Base-by-base conservation (phyloP, 2,113 vertebrate species). In the Herpailurus yagouaroundi region DNA sequence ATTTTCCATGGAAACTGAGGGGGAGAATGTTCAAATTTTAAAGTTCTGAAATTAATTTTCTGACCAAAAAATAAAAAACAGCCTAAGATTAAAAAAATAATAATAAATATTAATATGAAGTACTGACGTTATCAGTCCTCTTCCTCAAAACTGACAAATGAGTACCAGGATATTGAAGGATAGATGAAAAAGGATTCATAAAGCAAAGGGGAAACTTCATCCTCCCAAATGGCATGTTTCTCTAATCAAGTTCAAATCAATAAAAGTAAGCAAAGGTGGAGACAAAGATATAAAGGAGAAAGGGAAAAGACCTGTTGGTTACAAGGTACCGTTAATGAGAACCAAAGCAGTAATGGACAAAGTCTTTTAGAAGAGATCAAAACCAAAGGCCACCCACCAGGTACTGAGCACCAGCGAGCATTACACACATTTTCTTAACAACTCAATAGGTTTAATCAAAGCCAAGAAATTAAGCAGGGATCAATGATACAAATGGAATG, bases 161-260 rank as follows among this genome's bases (percentile, higher is more conserved):
- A 33, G 13, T 79, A 83, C n/a, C 7, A 86, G 52, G 19, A 63
- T 76, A 86, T 79, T 68, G 85, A 80, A 90, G 18, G 7, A 12
- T 5, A 89, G 27, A 86, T 84, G n/a, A 84, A 93, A 73, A 60
- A 5, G 0, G 4, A 1, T 80, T 94, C n/a, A 38, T 14, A 69
- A 69, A 60, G 16, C 57, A 88, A 95, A 87, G 63, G 14, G 45
- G 3, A 16, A 93, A 50, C 7, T 89, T 90, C 48, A 76, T 64
- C n/a, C 19, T 93, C 31, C n/a, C 50, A 81, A 77, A 31, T 25
- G 12, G 1, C 48, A 16, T n/a, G 36, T 71, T 23, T n/a, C 52
- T 55, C 41, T 84, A 95, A 83, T 33, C 85, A 95, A 96, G 11
- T 89, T 82, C 7, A 91, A 77, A 95, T 89, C 55, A 79, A 64